Percentiles rank a stretch among this genome's conserved stretches.
Evolutionary conservation across 2,113 vertebrate genomes (phyloP).

Genomic region (Lates calcarifer): DNA sequence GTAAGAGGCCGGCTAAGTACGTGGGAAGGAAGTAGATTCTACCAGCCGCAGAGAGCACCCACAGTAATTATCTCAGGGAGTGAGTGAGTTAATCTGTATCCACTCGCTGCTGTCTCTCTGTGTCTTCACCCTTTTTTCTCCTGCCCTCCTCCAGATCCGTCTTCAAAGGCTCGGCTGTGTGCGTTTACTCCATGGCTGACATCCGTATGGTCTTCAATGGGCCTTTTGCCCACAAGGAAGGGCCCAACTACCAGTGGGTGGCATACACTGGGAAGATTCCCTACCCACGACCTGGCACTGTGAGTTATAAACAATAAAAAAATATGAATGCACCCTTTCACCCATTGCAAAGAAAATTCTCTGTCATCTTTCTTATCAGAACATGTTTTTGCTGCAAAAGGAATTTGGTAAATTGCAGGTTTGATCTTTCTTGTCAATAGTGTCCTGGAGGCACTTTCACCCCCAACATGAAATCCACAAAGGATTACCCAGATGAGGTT

Average conservation of each 20-base stretch:
- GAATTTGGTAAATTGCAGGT: slow-evolving; percentile 34
- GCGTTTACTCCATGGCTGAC: slow-evolving; percentile 98
- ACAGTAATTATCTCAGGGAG: slow-evolving; percentile 64
- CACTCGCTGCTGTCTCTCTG: slow-evolving; percentile 31
- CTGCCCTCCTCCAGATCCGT: slow-evolving; percentile 87
- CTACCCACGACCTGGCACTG: slow-evolving; percentile 96
- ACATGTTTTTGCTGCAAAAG: slow-evolving; percentile 3
- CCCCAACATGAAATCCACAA: slow-evolving; percentile 98
- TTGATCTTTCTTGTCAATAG: slow-evolving; percentile 76
- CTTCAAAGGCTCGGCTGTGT: slow-evolving; percentile 97
- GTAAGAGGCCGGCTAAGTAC: slow-evolving; percentile 46
- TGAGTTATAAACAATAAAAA: slow-evolving; percentile 78
- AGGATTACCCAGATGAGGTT: slow-evolving; percentile 98
- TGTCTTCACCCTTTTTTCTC: slow-evolving; percentile 35
- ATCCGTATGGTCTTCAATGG: slow-evolving; percentile 99
- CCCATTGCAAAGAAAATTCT: not conserved
- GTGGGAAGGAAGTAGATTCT: slow-evolving; percentile 58
- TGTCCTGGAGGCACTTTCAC: slow-evolving; percentile 99
- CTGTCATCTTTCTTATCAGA: slow-evolving; percentile 5
- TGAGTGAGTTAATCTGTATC: slow-evolving; percentile 48
- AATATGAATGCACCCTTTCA: not conserved
- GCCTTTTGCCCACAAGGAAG: slow-evolving; percentile 98
- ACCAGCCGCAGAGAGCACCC: slow-evolving; percentile 36
- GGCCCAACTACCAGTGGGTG: slow-evolving; percentile 99
- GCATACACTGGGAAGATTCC: slow-evolving; percentile 98